A percentile compares a stretch with the other conserved stretches of the same genome.
phyloP scores from a whole-genome alignment of 2,797 vertebrate genomes.

The Ceryle rudis region DNA sequence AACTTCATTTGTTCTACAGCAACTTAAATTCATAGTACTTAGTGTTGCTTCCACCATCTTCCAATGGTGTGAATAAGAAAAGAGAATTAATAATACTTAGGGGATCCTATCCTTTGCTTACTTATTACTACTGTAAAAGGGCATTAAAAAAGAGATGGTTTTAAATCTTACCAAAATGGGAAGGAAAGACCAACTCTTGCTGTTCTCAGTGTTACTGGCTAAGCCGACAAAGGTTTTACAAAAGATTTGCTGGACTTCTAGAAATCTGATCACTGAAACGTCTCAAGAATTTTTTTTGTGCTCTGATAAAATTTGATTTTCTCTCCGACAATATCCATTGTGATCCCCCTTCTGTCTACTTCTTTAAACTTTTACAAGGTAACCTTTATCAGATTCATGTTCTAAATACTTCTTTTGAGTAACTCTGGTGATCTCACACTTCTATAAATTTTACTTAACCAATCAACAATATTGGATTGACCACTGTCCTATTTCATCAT shows the following conservation, averaged over 20 bases:
- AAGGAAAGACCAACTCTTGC: not conserved
- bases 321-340: not conserved
- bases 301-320: not conserved
- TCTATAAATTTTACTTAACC: constrained; percentile 3
- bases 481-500: not conserved
- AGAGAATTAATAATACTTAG: not conserved
- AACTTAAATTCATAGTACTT: not conserved
- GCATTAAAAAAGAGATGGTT: not conserved
- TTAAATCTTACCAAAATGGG: not conserved
- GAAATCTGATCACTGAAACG: not conserved
- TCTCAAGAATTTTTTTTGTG: not conserved
- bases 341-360: not conserved
- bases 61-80: not conserved
- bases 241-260: not conserved
- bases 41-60: not conserved
- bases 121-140: not conserved
- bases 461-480: not conserved
- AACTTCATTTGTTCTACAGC: not conserved
- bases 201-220: not conserved
- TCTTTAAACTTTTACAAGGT: not conserved
- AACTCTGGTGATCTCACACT: not conserved
- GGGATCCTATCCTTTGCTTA: not conserved
- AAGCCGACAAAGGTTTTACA: not conserved
- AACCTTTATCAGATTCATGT: not conserved
- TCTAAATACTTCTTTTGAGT: not conserved